Evolutionary conservation across 2,888 invertebrate genomes (phyloP).

Genomic region (Rotaria magnacalcarata): DNA sequence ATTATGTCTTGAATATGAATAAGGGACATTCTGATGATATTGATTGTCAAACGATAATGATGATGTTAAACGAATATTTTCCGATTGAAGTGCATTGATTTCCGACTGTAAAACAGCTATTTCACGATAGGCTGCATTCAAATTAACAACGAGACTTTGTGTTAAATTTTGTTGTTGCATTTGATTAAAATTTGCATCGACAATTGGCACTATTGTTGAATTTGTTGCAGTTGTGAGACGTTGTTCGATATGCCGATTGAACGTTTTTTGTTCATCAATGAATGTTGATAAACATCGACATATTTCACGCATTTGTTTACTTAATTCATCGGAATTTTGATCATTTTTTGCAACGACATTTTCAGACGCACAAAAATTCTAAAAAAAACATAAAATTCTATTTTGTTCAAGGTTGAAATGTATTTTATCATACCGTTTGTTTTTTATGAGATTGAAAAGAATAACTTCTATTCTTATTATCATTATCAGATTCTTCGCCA

Average conservation of each 20-base stretch:
- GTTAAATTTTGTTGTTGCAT: slow-evolving; percentile 2
- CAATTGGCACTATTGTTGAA: background rate
- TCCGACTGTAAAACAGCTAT: slow-evolving; percentile 20
- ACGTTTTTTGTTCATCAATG: slow-evolving; percentile 3
- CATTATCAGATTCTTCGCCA: background rate
- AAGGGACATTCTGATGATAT: background rate
- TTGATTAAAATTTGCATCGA: slow-evolving; percentile 15
- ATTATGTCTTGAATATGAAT: background rate
- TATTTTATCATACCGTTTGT: background rate
- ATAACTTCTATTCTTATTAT: background rate
- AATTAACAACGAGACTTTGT: slow-evolving; percentile 12
- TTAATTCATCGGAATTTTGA: background rate
- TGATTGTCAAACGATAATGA: slow-evolving; percentile 3
- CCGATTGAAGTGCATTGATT: slow-evolving; percentile 15
- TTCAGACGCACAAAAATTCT: background rate
- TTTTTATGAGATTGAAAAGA: background rate
- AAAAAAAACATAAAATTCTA: background rate
- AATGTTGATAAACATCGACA: background rate
- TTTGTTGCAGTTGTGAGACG: background rate
- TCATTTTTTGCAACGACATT: background rate
- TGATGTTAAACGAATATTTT: slow-evolving; percentile 35
- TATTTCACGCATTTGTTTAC: background rate
- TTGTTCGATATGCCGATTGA: slow-evolving; percentile 8
- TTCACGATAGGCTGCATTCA: slow-evolving; percentile 31
- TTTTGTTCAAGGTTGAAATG: no score